Percentiles rank a stretch among this genome's conserved stretches.
phyloP scores from a whole-genome alignment of 2,888 invertebrate genomes.

The Willowsia nigromaculata region DNA sequence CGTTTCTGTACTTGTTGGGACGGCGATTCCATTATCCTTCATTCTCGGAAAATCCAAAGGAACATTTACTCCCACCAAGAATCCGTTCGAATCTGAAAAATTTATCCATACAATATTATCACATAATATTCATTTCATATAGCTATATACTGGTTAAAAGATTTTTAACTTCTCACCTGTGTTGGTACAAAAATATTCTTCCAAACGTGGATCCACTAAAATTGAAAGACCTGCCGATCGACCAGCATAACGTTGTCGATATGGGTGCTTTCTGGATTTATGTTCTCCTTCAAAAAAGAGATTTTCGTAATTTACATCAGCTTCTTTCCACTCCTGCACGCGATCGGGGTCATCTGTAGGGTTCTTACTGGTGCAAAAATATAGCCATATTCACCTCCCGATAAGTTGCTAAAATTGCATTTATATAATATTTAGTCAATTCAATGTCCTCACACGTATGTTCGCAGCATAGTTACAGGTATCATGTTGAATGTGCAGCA shows the following conservation, averaged over 20 bases:
- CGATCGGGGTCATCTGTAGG: constrained; percentile 25
- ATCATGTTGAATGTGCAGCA: constrained; percentile 85
- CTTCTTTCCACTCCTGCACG: constrained; percentile 25
- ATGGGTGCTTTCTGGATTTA: constrained; percentile 50
- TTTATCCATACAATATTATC: too few species aligned
- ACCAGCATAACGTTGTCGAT: constrained; percentile 73
- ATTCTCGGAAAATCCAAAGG: constrained; percentile 46
- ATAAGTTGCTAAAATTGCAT: neutral
- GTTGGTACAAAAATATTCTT: constrained; percentile 76
- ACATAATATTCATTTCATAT: too few species aligned
- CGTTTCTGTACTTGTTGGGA: neutral
- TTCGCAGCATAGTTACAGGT: constrained; percentile 81
- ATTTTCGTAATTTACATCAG: constrained; percentile 49
- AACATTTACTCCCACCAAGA: constrained; percentile 16
- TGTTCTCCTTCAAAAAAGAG: constrained; percentile 9
- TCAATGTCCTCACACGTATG: constrained; percentile 3
- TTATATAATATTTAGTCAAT: neutral
- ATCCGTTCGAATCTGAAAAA: constrained; percentile 56
- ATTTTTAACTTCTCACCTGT: too few species aligned
- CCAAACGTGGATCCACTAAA: constrained; percentile 74
- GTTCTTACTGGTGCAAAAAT: constrained; percentile 49
- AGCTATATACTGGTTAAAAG: too few species aligned
- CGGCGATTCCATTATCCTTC: constrained; percentile 29
- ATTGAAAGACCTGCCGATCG: constrained; percentile 75
- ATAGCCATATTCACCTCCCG: neutral